Evolutionary conservation across 2,888 invertebrate genomes (phyloP).

Genomic region (Venusia cambrica): DNA sequence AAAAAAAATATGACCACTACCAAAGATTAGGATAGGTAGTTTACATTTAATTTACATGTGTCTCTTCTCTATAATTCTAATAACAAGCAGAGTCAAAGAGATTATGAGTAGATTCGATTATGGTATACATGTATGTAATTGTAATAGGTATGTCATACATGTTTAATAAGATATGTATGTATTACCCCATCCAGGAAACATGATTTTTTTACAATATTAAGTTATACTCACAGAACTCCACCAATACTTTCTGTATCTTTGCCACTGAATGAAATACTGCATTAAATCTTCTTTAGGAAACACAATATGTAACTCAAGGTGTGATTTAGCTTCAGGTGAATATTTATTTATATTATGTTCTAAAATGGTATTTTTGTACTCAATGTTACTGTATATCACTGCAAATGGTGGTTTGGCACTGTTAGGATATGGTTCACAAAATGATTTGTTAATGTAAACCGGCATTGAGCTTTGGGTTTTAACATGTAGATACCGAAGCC

Average conservation of each 20-base stretch:
- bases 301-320: constrained; percentile 61
- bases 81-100: too few species aligned
- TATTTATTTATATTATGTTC: constrained; percentile 34
- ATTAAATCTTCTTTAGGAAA: constrained; percentile 72
- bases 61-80: too few species aligned
- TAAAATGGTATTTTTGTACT: constrained; percentile 24
- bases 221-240: constrained; percentile 89
- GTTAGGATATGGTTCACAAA: background rate
- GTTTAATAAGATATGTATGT: too few species aligned
- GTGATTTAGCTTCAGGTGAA: constrained; percentile 32
- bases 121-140: too few species aligned
- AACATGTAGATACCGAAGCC: constrained; percentile 51
- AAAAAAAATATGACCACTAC: too few species aligned
- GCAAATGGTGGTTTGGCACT: constrained; percentile 40
- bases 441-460: constrained; percentile 42
- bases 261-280: constrained; percentile 87
- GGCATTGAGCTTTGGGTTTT: constrained; percentile 57
- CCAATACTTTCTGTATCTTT: constrained; percentile 90
- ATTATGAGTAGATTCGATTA: too few species aligned
- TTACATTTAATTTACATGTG: too few species aligned
- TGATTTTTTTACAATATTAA: too few species aligned
- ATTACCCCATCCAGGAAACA: too few species aligned
- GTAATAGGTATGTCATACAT: too few species aligned
- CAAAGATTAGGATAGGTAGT: too few species aligned
- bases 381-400: constrained; percentile 30